phyloP scores from a whole-genome alignment of 1,140 invertebrate genomes.

The Protaetia brevitarsis region DNA sequence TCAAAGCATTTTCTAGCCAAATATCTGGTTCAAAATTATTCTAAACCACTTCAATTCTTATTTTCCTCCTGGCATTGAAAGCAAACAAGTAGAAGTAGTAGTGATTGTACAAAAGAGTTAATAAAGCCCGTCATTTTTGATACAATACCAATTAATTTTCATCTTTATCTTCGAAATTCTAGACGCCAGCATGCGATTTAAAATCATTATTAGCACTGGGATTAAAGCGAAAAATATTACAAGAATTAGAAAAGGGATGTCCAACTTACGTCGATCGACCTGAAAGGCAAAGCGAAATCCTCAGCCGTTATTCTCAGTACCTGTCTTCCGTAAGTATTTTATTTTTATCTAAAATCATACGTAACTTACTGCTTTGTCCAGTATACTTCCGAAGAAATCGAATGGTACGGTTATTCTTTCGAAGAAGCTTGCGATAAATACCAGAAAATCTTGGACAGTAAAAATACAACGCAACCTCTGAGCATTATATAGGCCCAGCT shows the following conservation, averaged over 20 bases:
- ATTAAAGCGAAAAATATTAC: slow-evolving; percentile 79
- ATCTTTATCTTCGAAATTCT: too few species aligned
- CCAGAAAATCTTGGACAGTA: slow-evolving; percentile 52
- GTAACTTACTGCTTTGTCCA: too few species aligned
- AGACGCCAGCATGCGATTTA: slow-evolving; percentile 85
- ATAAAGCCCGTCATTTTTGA: too few species aligned
- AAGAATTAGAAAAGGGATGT: slow-evolving; percentile 70
- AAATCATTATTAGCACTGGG: slow-evolving; percentile 76
- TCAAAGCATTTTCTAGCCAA: too few species aligned
- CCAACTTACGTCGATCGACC: slow-evolving; percentile 71
- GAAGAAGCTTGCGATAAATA: slow-evolving; percentile 73
- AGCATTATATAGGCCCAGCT: slow-evolving; percentile 72
- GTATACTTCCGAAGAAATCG: too few species aligned
- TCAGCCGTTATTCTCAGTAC: slow-evolving; percentile 81
- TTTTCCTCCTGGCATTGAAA: too few species aligned
- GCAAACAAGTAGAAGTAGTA: too few species aligned
- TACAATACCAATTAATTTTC: too few species aligned
- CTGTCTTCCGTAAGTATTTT: slow-evolving; percentile 70
- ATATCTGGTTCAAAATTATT: too few species aligned
- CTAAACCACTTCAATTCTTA: too few species aligned
- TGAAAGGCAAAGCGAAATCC: slow-evolving; percentile 69
- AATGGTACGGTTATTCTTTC: slow-evolving; percentile 88
- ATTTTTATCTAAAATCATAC: too few species aligned
- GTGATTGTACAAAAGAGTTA: too few species aligned
- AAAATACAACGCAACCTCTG: slow-evolving; percentile 61